Conservation (phyloP, 2,113 vertebrate genomes). For the Tragelaphus imberbis region DNA sequence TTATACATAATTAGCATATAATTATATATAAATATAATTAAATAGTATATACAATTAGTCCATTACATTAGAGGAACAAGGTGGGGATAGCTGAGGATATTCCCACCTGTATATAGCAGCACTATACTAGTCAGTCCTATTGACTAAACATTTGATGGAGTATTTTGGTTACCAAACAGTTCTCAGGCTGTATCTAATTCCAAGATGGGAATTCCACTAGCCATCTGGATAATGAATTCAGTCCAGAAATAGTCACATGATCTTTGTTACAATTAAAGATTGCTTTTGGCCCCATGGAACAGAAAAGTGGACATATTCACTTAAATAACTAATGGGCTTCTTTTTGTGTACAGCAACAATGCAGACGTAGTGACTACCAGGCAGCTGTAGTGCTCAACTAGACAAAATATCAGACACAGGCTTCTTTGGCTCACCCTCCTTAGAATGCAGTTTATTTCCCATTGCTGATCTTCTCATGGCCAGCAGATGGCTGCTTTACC, state of each 20-base stretch:
- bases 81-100: neutral
- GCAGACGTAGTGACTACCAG: neutral
- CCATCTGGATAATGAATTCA: neutral
- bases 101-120: neutral
- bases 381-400: neutral
- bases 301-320: neutral
- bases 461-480: constrained; percentile 12
- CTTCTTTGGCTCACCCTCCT: neutral
- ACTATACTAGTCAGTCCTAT: neutral
- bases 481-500: constrained; percentile 54
- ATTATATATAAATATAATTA: neutral
- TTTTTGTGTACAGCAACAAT: neutral
- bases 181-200: neutral
- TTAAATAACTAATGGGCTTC: neutral
- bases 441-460: neutral
- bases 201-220: neutral
- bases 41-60: neutral
- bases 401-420: neutral
- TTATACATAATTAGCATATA: neutral
- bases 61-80: neutral
- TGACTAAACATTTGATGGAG: neutral
- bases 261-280: neutral
- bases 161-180: neutral
- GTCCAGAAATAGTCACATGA: neutral
- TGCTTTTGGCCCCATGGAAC: neutral